These are phyloP conservation scores for Romanogobio albipinnatus DNA, from an alignment of 2,113 vertebrate genomes.

Conservation along the genomic window DNA sequence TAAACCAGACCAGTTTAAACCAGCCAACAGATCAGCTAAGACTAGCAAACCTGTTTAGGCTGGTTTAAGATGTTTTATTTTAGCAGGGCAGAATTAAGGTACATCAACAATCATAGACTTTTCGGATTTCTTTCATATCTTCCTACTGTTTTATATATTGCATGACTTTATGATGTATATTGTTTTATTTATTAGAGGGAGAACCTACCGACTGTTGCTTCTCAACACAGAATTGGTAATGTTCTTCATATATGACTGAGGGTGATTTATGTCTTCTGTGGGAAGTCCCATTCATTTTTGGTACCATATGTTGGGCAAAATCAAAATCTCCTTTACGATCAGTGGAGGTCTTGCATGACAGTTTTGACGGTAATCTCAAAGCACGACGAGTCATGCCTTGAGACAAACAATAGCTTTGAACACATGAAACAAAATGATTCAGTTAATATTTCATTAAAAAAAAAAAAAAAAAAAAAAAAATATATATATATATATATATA, in stretches of 20 bases:
- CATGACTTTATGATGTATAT: not conserved
- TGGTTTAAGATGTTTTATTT: slow-evolving; percentile 1
- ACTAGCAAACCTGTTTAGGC: no score
- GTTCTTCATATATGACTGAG: slow-evolving; percentile 10
- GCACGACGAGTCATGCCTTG: slow-evolving; percentile 3
- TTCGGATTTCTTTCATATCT: not conserved
- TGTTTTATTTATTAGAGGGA: not conserved
- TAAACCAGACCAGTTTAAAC: not conserved
- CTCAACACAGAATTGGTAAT: not conserved
- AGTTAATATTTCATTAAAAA: not conserved
- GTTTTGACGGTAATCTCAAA: slow-evolving; percentile 8
- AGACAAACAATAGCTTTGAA: not conserved
- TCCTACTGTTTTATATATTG: not conserved
- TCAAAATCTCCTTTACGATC: not conserved
- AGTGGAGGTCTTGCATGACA: not conserved
- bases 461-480: no score
- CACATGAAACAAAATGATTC: not conserved
- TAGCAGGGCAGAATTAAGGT: not conserved
- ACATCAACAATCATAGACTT: not conserved
- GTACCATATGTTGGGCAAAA: not conserved
- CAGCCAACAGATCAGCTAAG: not conserved
- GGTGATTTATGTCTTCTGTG: not conserved
- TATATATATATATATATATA: no score
- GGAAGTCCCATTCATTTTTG: slow-evolving; percentile 10
- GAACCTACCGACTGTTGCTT: not conserved